A percentile compares a stretch with the other conserved stretches of the same genome.
Conservation (phyloP, 2,888 invertebrate genomes). For the Saturnia japonica region DNA sequence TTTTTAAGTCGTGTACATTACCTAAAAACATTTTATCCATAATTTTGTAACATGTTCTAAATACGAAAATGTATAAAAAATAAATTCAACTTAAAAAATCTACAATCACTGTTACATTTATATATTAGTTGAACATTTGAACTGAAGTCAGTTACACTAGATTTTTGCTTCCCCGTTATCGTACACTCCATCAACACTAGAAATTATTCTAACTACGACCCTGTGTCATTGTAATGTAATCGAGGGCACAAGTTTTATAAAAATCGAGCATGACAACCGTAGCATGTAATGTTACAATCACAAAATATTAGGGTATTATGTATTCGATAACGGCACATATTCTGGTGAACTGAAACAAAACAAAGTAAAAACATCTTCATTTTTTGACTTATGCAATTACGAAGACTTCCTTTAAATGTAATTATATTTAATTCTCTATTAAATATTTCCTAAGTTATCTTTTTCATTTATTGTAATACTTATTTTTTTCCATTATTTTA, state of each 20-base stretch:
- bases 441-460: too few species aligned
- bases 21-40: too few species aligned
- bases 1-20: too few species aligned
- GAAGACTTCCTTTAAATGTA: too few species aligned
- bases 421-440: too few species aligned
- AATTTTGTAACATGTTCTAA: not conserved
- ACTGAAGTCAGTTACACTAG: not conserved
- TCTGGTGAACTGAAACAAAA: too few species aligned
- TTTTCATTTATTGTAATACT: too few species aligned
- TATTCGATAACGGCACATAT: not conserved
- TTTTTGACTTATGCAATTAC: too few species aligned
- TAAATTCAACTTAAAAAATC: not conserved
- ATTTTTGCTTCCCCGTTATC: not conserved
- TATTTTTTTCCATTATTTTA: too few species aligned
- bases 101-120: not conserved
- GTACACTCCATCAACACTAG: not conserved
- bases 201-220: not conserved
- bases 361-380: too few species aligned
- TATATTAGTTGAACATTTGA: not conserved
- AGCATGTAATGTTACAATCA: slow-evolving; percentile 35
- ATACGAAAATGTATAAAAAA: not conserved
- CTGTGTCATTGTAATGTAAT: slow-evolving; percentile 48
- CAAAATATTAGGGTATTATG: not conserved
- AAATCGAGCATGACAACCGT: slow-evolving; percentile 47
- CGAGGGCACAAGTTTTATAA: slow-evolving; percentile 61